Base-by-base conservation (phyloP, 2,113 vertebrate genomes). In the Herpailurus yagouaroundi region DNA sequence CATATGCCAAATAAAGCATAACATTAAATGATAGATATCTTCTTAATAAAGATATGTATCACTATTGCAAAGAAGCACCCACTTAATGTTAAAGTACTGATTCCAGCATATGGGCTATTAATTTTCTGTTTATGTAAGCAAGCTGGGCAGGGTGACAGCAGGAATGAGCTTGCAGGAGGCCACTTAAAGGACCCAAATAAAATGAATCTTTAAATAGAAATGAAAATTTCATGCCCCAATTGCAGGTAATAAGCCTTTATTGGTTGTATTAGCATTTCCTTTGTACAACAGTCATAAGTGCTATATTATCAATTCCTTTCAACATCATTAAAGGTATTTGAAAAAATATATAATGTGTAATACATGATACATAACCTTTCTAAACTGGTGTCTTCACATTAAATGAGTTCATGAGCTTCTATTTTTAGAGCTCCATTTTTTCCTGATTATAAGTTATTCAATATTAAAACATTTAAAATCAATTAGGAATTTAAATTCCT, bases 61-160 rank as follows among this genome's bases (percentile, higher is more conserved):
- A 15, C 13, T 50, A 85, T 52, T 93, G 68, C 79, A 94, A 52
- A 97, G 91, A 86, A 52, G 38, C 15, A 74, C 14, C 23, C 64
- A 93, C 64, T 97, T 94, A 93, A 66, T 90, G 64, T 38, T 89
- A 87, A 89, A 87, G 89, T 92, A 95, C 93, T 83, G 52, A 92
- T 80, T 95, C 45, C 89, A 95, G 57, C 83, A 45, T 21, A 74
- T 25, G 36, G 74, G 41, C 81, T 94, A 45, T 84, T 96, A 94
- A 97, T 94, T 96, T 95, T 97, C 71, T 90, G 91, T 96, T 77
- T 95, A 31, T 87, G 19, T 90, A 92, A 96, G 81, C n/a, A 91
- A 95, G 25, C 21, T 63, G 11, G 50, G 33, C 45, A 89, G 41
- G 21, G 13, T n/a, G 74, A 83, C 29, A 80, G 25, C 21, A 52